Percentiles rank a stretch among this genome's conserved stretches.
These are phyloP conservation scores for Zaprionus lachaisei DNA, from an alignment of 1,140 invertebrate species.

Conservation along the genomic window DNA sequence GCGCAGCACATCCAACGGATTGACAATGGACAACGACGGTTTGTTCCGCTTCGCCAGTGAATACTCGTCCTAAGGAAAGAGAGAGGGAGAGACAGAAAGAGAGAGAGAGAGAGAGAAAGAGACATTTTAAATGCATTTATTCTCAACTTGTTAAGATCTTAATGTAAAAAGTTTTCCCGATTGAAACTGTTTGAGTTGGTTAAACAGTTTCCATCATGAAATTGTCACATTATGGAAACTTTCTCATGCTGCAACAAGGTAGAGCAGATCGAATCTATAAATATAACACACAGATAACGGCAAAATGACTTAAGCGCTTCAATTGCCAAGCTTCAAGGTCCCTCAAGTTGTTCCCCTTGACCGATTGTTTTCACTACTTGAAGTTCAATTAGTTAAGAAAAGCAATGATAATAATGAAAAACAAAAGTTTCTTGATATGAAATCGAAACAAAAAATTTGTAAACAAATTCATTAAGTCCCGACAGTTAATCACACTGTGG, in stretches of 20 bases:
- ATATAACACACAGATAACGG: background rate
- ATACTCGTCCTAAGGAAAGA: conserved; percentile 55
- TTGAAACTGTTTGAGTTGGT: conserved; percentile 32
- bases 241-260: background rate
- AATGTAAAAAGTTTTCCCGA: conserved; percentile 42
- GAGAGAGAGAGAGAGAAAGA: background rate
- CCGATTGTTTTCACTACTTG: background rate
- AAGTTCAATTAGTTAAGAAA: background rate
- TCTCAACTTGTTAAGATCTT: conserved; percentile 47
- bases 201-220: conserved; percentile 8
- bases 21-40: conserved; percentile 91
- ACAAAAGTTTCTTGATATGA: background rate
- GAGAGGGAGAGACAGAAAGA: background rate
- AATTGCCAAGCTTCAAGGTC: background rate
- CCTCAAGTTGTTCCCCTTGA: background rate
- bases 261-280: background rate
- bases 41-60: conserved; percentile 86
- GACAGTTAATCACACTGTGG: background rate
- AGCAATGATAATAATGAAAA: background rate
- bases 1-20: conserved; percentile 91
- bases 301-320: background rate
- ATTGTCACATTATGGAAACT: conserved; percentile 27
- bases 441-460: background rate
- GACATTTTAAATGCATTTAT: conserved; percentile 43
- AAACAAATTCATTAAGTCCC: background rate